phyloP scores from a whole-genome alignment of 2,888 invertebrate genomes.

The Drosophila pegasa region DNA sequence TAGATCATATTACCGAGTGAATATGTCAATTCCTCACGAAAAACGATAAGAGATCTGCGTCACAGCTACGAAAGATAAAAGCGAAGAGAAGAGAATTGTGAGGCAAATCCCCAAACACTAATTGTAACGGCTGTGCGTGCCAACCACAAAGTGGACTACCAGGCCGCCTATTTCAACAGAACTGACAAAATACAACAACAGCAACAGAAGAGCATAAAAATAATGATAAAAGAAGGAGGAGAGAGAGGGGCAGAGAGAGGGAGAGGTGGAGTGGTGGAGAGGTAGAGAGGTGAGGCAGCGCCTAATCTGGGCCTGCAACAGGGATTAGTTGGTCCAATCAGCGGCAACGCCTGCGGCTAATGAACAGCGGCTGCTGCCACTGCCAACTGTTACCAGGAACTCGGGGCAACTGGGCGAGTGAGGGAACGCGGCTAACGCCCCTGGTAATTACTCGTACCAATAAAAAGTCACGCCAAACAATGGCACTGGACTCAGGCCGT shows the following conservation, averaged over 20 bases:
- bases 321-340: conserved; percentile 79
- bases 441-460: conserved; percentile 70
- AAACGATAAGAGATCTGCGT: conserved; percentile 74
- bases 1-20: conserved; percentile 73
- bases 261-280: neutral
- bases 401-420: conserved; percentile 27
- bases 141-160: conserved; percentile 56
- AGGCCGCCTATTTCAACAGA: conserved; percentile 55
- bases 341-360: conserved; percentile 81
- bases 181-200: conserved; percentile 43
- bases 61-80: conserved; percentile 30
- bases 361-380: conserved; percentile 58
- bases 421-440: conserved; percentile 45
- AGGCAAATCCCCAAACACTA: conserved; percentile 35
- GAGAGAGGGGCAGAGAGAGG: neutral
- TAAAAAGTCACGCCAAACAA: conserved; percentile 74
- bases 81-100: conserved; percentile 15
- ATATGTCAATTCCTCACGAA: conserved; percentile 76
- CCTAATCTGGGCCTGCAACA: conserved; percentile 58
- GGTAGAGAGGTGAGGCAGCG: conserved; percentile 32
- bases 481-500: conserved; percentile 27
- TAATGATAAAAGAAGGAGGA: conserved; percentile 16
- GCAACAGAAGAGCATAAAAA: conserved; percentile 19
- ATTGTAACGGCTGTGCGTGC: conserved; percentile 57
- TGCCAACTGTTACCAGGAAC: conserved; percentile 54